These are phyloP conservation scores for Ichneumoninae sp. DNA, from an alignment of 2,888 invertebrate genomes.

Conservation along the genomic window DNA sequence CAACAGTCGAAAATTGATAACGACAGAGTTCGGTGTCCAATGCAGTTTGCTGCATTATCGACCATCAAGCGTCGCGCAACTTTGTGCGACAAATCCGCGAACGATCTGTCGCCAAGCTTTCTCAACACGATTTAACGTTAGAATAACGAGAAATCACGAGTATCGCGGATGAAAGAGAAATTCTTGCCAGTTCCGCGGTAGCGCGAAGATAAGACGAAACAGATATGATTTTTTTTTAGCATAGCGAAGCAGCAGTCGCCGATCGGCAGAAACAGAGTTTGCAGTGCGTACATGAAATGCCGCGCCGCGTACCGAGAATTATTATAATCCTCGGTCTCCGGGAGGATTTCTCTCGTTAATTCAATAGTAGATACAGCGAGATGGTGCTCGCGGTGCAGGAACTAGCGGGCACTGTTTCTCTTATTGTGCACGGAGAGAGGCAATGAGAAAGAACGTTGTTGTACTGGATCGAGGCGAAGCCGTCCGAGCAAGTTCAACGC, in stretches of 20 bases:
- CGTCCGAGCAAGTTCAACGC: conserved; percentile 61
- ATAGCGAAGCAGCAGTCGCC: background rate
- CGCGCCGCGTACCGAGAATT: conserved; percentile 55
- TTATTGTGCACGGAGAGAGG: conserved; percentile 39
- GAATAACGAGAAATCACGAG: background rate
- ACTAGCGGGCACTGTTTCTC: conserved; percentile 59
- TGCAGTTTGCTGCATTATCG: no score
- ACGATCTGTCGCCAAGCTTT: background rate
- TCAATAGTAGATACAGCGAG: conserved; percentile 44
- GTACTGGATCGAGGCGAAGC: conserved; percentile 49
- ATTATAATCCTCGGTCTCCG: conserved; percentile 48
- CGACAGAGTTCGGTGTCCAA: no score
- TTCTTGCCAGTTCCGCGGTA: background rate
- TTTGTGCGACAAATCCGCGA: background rate
- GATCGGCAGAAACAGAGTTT: conserved; percentile 30
- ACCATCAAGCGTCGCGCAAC: no score
- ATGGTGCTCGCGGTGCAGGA: conserved; percentile 45
- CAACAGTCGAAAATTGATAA: no score
- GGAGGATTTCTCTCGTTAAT: conserved; percentile 63
- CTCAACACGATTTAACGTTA: background rate
- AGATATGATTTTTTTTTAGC: background rate
- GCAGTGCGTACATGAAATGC: conserved; percentile 32
- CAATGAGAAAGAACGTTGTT: conserved; percentile 55
- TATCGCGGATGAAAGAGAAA: background rate
- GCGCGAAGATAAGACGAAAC: background rate